Evolutionary conservation across 1,140 invertebrate species (phyloP).

Genomic region (Leptoteleia sp.): DNA sequence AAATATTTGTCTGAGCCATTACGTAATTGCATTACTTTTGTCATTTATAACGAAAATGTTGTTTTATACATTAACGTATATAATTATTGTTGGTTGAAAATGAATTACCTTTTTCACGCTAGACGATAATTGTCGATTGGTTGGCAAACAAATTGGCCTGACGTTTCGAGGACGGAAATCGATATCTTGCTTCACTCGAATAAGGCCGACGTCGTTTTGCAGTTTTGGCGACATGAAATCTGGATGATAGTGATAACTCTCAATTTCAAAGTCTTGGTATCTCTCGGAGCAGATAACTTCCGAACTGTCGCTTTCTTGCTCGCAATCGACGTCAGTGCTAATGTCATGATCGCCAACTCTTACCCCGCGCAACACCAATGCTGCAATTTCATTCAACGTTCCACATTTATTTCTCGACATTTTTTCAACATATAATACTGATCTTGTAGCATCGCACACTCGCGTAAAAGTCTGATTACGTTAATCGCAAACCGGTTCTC

Average conservation of each 20-base stretch:
- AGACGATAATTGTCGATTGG: slow-evolving; percentile 64
- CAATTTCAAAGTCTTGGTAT: slow-evolving; percentile 83
- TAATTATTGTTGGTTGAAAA: too few species aligned
- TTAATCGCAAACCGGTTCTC: too few species aligned
- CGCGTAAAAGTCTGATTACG: too few species aligned
- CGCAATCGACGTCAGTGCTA: slow-evolving; percentile 83
- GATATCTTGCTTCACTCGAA: slow-evolving; percentile 81
- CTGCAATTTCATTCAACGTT: too few species aligned
- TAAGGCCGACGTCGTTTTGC: slow-evolving; percentile 84
- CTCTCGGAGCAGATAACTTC: slow-evolving; percentile 81
- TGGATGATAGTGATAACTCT: slow-evolving; percentile 82
- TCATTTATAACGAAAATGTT: too few species aligned
- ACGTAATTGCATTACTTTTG: too few species aligned
- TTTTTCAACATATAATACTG: too few species aligned
- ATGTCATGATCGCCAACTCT: slow-evolving; percentile 85
- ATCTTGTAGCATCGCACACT: too few species aligned
- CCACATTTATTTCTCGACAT: too few species aligned
- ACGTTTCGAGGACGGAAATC: slow-evolving; percentile 81
- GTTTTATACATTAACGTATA: too few species aligned
- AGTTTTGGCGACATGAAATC: slow-evolving; percentile 78
- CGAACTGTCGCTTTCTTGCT: slow-evolving; percentile 72
- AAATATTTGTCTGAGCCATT: too few species aligned
- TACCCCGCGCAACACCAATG: slow-evolving; percentile 74
- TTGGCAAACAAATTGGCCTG: slow-evolving; percentile 83
- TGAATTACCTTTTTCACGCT: slow-evolving; percentile 68